Conservation (phyloP, 2,888 invertebrate species). For the Drosophila koepferae region DNA sequence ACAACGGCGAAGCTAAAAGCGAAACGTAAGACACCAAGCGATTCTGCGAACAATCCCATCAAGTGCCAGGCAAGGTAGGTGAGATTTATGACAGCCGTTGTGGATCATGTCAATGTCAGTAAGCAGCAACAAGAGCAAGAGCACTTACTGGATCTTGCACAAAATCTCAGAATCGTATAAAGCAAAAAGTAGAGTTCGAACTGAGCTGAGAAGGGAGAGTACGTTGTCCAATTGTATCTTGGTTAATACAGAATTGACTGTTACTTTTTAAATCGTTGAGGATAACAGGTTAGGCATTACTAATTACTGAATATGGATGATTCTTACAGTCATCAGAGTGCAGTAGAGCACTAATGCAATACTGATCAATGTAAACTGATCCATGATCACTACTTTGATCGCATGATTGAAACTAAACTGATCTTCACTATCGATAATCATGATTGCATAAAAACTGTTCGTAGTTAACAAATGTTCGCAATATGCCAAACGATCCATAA, state of each 20-base stretch:
- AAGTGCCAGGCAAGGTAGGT: constrained; percentile 53
- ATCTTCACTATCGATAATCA: no score
- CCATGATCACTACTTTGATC: no score
- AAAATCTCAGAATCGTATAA: neutral
- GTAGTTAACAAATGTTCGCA: no score
- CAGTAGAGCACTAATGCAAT: no score
- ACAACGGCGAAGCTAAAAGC: constrained; percentile 5
- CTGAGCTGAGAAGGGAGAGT: neutral
- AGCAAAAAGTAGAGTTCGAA: neutral
- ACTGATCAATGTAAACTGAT: no score
- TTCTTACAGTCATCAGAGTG: no score
- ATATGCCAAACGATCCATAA: no score
- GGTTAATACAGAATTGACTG: constrained; percentile 32
- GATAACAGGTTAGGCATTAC: no score
- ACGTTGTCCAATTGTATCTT: constrained; percentile 55
- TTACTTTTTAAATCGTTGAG: neutral
- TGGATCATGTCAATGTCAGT: constrained; percentile 71
- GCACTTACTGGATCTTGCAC: neutral
- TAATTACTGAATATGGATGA: no score
- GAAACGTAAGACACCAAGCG: constrained; percentile 22
- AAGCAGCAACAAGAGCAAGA: constrained; percentile 9
- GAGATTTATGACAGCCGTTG: constrained; percentile 75
- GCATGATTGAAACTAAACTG: no score
- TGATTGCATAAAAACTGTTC: no score
- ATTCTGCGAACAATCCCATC: constrained; percentile 73